phyloP scores from a whole-genome alignment of 2,113 vertebrate genomes.

The Zosterops pallidus region DNA sequence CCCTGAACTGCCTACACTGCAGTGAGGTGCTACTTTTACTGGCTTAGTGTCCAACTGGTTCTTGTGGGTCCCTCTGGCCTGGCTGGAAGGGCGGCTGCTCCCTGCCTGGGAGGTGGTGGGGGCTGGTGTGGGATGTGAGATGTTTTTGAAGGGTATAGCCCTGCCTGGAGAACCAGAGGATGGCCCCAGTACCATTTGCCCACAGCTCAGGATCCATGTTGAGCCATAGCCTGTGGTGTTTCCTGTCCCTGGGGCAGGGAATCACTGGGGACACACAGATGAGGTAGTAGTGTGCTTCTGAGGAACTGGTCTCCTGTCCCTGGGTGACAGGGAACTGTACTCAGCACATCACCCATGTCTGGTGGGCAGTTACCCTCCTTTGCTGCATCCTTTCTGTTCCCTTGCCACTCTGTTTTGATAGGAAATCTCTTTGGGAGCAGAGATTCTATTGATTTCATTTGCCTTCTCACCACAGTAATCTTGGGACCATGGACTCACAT shows the following conservation, averaged over 20 bases:
- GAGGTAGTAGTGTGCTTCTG: background rate
- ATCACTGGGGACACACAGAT: background rate
- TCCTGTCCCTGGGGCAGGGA: background rate
- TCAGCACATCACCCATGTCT: background rate
- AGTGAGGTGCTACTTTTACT: background rate
- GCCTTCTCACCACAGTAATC: background rate
- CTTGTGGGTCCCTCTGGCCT: background rate
- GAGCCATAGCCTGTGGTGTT: background rate
- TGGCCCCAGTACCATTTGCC: background rate
- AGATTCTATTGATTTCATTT: constrained; percentile 4
- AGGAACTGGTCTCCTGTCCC: background rate
- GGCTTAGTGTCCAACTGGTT: background rate
- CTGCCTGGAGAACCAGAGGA: background rate
- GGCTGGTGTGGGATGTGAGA: background rate
- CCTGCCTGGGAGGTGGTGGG: background rate
- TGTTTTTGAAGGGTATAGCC: background rate
- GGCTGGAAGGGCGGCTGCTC: background rate
- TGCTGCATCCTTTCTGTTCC: background rate
- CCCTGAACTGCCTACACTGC: background rate
- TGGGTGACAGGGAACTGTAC: background rate
- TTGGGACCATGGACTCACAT: background rate
- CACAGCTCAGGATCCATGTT: background rate
- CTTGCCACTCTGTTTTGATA: background rate
- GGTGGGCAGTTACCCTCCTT: background rate
- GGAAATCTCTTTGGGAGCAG: background rate